Evolutionary conservation across 1,140 invertebrate species (phyloP), one percentile per base, ranked within the genome.

Genomic region (Diprion similis): DNA sequence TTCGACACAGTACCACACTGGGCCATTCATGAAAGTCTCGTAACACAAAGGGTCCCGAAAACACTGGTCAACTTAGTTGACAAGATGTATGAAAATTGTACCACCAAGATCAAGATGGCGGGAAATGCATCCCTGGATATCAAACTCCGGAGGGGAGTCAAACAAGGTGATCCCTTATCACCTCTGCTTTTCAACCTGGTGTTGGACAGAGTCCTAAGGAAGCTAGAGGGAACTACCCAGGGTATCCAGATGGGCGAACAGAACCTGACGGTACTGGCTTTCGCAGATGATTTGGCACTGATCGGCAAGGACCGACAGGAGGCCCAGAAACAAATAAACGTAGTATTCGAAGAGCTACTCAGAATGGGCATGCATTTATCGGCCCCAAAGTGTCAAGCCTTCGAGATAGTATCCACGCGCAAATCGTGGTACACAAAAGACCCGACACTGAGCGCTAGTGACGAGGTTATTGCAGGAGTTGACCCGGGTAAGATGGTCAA

Each of bases 151-250:
- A 71, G 80, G 37, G 87, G 85, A 8, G 85, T 87, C 0, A 81
- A 83, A 71, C 87, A 89, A 74, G 87, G 87, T 1, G 85, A 87
- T 72, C 82, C 84, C 6, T 71, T 86, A 0, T 80, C 78, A 10
- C 83, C 85, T 1, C 66, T 84, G 0, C 71, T 80, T 1, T 80
- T 80, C 64, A 80, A 80, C 51, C 19, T 80, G 1, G 73, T 80
- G 0, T 68, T 80, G 6, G 78, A 80, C 11, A 19, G 48, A 8
- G 37, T 77, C 2, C 68, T 78, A 6, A n/a, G 71, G 10, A 8
- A 24, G 1, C 6, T 83, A 7, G 64, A 65, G 6, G 19, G 11
- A 0, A 66, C 66, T 1, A 46, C 47, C 6, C 74, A 75, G 9
- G 37, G 51, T 8, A n/a, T 15, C 9, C 15, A 73, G 0, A 68